Base-by-base conservation (phyloP, 2,113 vertebrate genomes). In the Perccottus glenii region DNA sequence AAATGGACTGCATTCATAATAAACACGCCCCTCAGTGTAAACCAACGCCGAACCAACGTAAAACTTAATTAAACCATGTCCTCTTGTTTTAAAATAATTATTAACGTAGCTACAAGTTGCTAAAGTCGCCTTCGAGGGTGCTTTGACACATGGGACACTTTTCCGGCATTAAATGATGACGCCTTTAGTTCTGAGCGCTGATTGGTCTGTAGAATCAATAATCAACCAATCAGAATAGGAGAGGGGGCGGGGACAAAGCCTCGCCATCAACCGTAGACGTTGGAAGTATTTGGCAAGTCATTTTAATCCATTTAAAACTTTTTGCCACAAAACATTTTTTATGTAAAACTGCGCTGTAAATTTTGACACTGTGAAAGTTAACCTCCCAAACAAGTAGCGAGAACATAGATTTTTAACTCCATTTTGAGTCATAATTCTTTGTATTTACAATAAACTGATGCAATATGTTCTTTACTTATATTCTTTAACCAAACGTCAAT, bases 211-310 rank as follows among this genome's bases (percentile, higher is more conserved):
- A 4, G 15, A 3, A 2, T 12, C 15, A 5, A 12, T 45, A 4
- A 5, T 0, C 0, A 14, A 38, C 87, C 73, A 87, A 85, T 85
- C 78, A 66, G 2, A 78, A 38, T 0, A 6, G 33, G 1, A 0
- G 16, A 2, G 9, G 0, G 15, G 81, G 79, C 65, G 65, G 43
- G 51, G 49, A n/a, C 4, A 47, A 4, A 52, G 15, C 27, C 0
- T 2, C 1, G 10, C 4, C 0, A 1, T 1, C 4, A 12, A 15
- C 40, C 32, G 0, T 10, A 6, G 6, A 10, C 3, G 4, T 6
- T 44, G 0, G 5, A 40, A 43, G 65, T 92, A 94, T 90, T 94
- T 92, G 91, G 94, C 90, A 81, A 92, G 94, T 93, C 92, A 94
- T 93, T 84, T 85, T 50, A 46, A 11, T 27, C 19, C 1, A 27